Evolutionary conservation across 2,797 vertebrate species (phyloP).

Genomic region (Channa striata): DNA sequence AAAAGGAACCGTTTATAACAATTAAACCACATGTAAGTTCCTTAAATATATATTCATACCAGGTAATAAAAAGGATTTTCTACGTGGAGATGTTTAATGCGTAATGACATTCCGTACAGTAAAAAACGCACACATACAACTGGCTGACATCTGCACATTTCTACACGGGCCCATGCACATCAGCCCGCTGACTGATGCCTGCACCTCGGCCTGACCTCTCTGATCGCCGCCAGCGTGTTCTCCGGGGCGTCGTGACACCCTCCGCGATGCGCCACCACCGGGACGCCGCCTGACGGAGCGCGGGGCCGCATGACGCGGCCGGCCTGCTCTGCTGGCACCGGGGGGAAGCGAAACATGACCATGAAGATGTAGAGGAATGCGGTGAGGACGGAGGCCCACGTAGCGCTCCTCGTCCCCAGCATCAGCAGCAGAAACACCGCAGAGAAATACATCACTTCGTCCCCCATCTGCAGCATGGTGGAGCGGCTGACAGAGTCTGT

Average conservation of each 20-base stretch:
- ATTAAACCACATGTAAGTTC: no score
- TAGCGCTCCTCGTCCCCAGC: slow-evolving; percentile 83
- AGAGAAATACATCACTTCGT: slow-evolving; percentile 81
- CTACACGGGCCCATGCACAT: neutral
- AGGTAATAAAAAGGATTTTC: no score
- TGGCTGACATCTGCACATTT: neutral
- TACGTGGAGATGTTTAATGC: no score
- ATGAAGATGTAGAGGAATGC: slow-evolving; percentile 86
- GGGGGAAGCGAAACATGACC: slow-evolving; percentile 86
- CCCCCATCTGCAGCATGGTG: slow-evolving; percentile 86
- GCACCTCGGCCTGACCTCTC: slow-evolving; percentile 81
- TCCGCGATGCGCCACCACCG: slow-evolving; percentile 90
- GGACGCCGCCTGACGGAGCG: slow-evolving; percentile 60
- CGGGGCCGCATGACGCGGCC: slow-evolving; percentile 84
- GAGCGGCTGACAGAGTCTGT: neutral
- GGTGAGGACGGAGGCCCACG: slow-evolving; percentile 81
- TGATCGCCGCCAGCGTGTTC: slow-evolving; percentile 92
- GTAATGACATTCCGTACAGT: no score
- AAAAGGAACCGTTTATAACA: no score
- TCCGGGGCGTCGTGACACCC: slow-evolving; percentile 93
- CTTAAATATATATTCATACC: no score
- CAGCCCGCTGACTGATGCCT: neutral
- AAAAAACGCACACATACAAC: no score
- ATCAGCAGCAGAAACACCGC: slow-evolving; percentile 79
- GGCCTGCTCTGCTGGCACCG: slow-evolving; percentile 80